These are phyloP conservation scores for Andrena cerasifolii DNA, from an alignment of 1,140 invertebrate genomes.

Conservation along the genomic window DNA sequence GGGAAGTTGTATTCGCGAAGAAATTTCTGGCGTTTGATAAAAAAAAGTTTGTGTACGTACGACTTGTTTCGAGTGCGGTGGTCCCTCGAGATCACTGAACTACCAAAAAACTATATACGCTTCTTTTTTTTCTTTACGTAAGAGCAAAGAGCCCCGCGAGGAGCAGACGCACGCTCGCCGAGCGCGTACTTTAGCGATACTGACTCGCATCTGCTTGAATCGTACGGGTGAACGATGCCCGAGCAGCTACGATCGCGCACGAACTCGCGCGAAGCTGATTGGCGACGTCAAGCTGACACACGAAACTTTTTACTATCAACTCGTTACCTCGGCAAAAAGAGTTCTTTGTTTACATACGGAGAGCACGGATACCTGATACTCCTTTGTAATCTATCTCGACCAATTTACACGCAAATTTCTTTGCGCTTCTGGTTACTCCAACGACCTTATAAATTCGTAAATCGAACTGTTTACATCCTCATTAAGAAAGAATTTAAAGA, in stretches of 20 bases:
- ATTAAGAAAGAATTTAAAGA: no score
- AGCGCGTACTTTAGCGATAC: not conserved
- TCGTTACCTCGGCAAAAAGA: not conserved
- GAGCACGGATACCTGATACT: not conserved
- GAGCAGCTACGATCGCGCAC: conserved; percentile 10
- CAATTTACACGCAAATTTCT: no score
- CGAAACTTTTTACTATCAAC: not conserved
- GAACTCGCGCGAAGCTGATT: conserved; percentile 13
- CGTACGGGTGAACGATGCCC: conserved; percentile 11
- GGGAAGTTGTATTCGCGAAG: not conserved
- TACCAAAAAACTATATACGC: not conserved
- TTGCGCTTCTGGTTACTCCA: no score
- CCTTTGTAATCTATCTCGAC: not conserved
- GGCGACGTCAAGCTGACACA: not conserved
- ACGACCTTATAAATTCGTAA: no score
- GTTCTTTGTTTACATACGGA: not conserved
- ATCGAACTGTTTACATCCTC: no score
- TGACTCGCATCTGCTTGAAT: conserved; percentile 27
- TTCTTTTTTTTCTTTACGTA: conserved; percentile 28
- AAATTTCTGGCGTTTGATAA: not conserved
- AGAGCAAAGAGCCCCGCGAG: conserved; percentile 12
- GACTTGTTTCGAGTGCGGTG: not conserved
- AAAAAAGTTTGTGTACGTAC: not conserved
- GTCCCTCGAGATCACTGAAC: not conserved
- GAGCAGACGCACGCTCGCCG: not conserved